Evolutionary conservation across 53 echinoderm and acorn worm genomes (phyloP).

Genomic region (Holothuria scabra): DNA sequence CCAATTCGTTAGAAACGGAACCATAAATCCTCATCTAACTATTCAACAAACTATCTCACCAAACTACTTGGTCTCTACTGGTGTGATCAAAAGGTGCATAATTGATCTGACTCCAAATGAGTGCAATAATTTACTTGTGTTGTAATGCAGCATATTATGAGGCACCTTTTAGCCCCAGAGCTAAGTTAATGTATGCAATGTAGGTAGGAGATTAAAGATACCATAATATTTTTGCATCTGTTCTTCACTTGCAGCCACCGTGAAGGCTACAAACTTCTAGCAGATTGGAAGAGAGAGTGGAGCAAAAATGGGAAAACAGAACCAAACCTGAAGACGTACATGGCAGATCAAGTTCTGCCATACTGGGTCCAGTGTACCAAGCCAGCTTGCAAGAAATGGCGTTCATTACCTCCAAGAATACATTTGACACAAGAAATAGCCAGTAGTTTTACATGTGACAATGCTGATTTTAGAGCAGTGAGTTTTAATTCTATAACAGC

Average conservation of each 20-base stretch:
- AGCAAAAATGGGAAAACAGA: constrained; percentile 92
- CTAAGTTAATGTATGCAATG: too few relatives aligned
- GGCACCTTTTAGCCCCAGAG: too few relatives aligned
- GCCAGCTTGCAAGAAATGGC: constrained; percentile 80
- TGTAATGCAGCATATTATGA: too few relatives aligned
- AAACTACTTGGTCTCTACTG: too few relatives aligned
- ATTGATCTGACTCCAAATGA: too few relatives aligned
- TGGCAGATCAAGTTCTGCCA: constrained; percentile 84
- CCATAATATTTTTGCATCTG: too few relatives aligned
- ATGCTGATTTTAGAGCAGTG: constrained; percentile 26
- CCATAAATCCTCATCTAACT: too few relatives aligned
- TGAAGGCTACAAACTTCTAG: constrained; percentile 75
- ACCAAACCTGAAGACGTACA: constrained; percentile 86
- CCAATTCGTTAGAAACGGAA: too few relatives aligned
- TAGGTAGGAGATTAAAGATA: too few relatives aligned
- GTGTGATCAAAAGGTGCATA: too few relatives aligned
- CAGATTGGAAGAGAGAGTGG: constrained; percentile 90
- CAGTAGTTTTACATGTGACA: constrained; percentile 65
- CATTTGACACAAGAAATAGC: constrained; percentile 65
- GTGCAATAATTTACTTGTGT: too few relatives aligned
- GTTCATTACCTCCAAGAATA: constrained; percentile 52
- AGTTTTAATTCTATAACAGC: background rate
- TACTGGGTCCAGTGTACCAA: constrained; percentile 93
- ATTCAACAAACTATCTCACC: too few relatives aligned
- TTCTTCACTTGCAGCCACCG: constrained; percentile 70